Percentiles rank a stretch among this genome's conserved stretches.
Evolutionary conservation across 2,888 invertebrate genomes (phyloP).

Genomic region (Petrolisthes cinctipes): DNA sequence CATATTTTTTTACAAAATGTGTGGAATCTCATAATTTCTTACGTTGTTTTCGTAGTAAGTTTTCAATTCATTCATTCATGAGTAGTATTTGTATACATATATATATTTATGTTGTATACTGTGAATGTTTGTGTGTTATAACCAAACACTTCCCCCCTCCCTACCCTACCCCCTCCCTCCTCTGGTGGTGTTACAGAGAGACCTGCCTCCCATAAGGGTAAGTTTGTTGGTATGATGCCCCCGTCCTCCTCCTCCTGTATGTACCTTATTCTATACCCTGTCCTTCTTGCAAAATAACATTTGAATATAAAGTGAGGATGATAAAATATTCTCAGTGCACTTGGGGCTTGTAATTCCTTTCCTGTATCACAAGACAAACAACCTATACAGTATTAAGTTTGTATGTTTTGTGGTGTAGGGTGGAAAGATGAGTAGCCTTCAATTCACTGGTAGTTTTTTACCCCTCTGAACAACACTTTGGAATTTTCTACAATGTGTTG

Average conservation of each 20-base stretch:
- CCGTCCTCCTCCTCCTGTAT: neutral
- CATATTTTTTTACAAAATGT: no score
- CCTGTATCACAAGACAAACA: no score
- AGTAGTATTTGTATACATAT: neutral
- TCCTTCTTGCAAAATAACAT: neutral
- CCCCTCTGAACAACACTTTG: no score
- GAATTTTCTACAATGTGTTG: no score
- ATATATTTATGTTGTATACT: constrained; percentile 3
- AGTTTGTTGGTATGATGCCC: neutral
- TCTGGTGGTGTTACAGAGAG: constrained; percentile 33
- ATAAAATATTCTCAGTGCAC: neutral
- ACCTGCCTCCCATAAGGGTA: constrained; percentile 28
- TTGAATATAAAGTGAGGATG: neutral
- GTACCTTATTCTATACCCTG: neutral
- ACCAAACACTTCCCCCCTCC: constrained; percentile 24
- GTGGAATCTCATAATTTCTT: no score
- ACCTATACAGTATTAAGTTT: no score
- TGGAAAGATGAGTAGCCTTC: no score
- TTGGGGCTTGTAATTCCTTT: no score
- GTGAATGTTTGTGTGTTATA: constrained; percentile 25
- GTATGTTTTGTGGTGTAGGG: no score
- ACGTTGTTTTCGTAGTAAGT: no score
- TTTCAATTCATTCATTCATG: neutral
- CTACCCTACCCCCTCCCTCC: neutral
- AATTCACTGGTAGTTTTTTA: no score